These are phyloP conservation scores for Medauroidea extradentata DNA, from an alignment of 1,140 invertebrate species.

Conservation along the genomic window DNA sequence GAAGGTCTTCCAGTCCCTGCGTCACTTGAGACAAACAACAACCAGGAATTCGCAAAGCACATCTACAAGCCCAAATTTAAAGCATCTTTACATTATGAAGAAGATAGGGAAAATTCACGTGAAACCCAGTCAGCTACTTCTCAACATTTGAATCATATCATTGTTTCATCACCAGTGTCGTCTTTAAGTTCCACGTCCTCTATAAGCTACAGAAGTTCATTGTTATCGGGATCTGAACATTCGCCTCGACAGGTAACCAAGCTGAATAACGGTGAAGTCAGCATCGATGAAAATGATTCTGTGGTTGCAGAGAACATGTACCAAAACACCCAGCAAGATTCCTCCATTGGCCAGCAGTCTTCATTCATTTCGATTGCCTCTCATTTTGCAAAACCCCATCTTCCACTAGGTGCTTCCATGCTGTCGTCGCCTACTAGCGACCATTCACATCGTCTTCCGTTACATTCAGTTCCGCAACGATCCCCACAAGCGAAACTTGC, in stretches of 20 bases:
- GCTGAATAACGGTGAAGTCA: not conserved
- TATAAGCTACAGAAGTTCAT: not conserved
- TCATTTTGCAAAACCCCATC: no score
- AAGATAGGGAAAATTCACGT: slow-evolving; percentile 2
- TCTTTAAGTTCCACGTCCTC: not conserved
- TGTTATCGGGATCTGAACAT: not conserved
- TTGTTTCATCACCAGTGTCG: not conserved
- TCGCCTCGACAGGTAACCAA: not conserved
- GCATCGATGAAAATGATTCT: no score
- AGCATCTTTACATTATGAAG: slow-evolving; percentile 48
- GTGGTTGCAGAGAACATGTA: no score
- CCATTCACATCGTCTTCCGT: no score
- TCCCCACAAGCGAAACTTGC: no score
- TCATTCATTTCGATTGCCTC: no score
- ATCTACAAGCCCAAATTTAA: slow-evolving; percentile 80
- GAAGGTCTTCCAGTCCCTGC: not conserved
- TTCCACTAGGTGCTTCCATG: no score
- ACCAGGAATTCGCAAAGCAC: slow-evolving; percentile 47
- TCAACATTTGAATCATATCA: no score
- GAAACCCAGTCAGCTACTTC: not conserved
- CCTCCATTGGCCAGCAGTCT: no score
- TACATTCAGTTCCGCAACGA: no score
- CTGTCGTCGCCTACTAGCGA: no score
- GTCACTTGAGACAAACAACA: slow-evolving; percentile 9
- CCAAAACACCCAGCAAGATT: no score